Base-by-base conservation (phyloP, 2,888 invertebrate species). In the Drepana falcataria region DNA sequence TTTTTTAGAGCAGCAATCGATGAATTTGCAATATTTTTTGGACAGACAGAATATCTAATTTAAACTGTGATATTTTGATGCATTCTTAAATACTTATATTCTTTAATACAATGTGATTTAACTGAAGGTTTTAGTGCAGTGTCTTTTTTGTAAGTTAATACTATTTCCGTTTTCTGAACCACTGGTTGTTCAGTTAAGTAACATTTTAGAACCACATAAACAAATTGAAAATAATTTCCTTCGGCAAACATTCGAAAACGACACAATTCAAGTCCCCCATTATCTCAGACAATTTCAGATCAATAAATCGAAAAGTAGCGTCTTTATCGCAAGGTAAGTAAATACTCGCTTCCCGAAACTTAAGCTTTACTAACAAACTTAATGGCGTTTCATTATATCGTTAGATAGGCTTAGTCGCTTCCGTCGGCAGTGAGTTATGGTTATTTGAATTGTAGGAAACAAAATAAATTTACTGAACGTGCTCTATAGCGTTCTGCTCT, bases 381-480 rank as follows among this genome's bases (percentile, higher is more conserved):
- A 88, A 86, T 81, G 81, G 87, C 79, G 77, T 89, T 91, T 91
- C 91, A 91, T 91, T 91, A 91, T 87, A 88, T 86, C 89, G 87
- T 85, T 88, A 89, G 87, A 85, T 89, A 88, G 88, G 90, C 89
- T 89, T 86, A 88, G 81, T 77, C 72, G 79, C 77, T 77, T 68
- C 75, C 73, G 75, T 68, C 74, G 73, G 75, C 72, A 65, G 85
- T 91, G 91, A 91, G 75, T 91, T 90, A 91, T 91, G 91, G 91
- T 91, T 91, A 91, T 91, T 91, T 91, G 90, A 91, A 91, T 90
- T 89, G 90, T 90, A 78, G 84, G 89, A 90, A 90, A 90, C 91
- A 90, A 90, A 90, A 91, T 91, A 91, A 91, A 91, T 91, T 91
- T 87, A 87, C 81, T 82, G 87, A 87, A 91, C 91, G 91, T 91